Evolutionary conservation across 2,113 vertebrate genomes (phyloP), one percentile per base, ranked within the genome.

Genomic region (Eolophus roseicapilla): DNA sequence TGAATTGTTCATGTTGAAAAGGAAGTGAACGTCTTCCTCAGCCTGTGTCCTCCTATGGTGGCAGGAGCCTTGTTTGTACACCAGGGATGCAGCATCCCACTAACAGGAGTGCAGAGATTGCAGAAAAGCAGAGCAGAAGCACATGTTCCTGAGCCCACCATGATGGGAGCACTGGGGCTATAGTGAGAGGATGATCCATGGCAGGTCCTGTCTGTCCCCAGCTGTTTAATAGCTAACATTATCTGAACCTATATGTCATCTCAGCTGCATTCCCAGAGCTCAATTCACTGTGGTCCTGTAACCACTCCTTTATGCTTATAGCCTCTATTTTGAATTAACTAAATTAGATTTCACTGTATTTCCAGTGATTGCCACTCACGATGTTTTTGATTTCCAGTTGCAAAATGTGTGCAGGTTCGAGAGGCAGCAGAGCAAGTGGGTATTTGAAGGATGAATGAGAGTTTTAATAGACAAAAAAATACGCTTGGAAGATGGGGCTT

Each of bases 241-340:
- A 92, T 91, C 65, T 81, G 47, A 86, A 68, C 47, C 13, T 63
- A 86, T 92, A 94, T 88, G 88, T 75, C 88, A 84, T 16, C 65
- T 94, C 90, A 85, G 64, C 59, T 92, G 64, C 49, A 63, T 85
- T 81, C 52, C 43, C 55, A 78, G 46, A 91, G 77, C 59, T 82
- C 44, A 82, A 65, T 63, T 77, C 63, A 62, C 83, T 73, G 80
- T 70, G 78, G 67, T 69, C 65, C 64, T 27, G 27, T 63, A 69
- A 64, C 53, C 37, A 37, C 49, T 37, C 31, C 35, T 91, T 84
- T 65, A 75, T 65, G 75, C 65, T 94, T 86, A 65, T 21, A 41
- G 57, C n/a, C 76, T 28, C 6, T 71, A 95, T 75, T 90, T 80
- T 80, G 80, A 75, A 92, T 95, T 84, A 94, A 55, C 44, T 74